A percentile compares a stretch with the other conserved stretches of the same genome.
phyloP scores from a whole-genome alignment of 37 sponge, comb jelly and placozoan genomes.

The Chondrosia reniformis region DNA sequence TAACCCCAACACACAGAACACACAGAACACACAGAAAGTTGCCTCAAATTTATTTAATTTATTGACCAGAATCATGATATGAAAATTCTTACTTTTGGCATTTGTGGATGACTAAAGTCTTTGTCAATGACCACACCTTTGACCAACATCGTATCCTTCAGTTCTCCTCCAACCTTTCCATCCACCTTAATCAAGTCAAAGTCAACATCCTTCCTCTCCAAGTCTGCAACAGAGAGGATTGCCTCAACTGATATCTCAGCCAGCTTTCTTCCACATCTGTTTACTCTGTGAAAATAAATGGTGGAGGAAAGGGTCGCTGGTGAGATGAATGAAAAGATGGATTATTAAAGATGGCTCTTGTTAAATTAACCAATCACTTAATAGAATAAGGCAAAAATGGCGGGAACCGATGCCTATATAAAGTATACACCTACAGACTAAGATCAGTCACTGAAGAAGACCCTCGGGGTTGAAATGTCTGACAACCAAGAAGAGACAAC shows the following conservation, averaged over 20 bases:
- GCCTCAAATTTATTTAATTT: not conserved
- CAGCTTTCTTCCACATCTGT: slow-evolving; percentile 89
- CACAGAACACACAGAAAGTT: not conserved
- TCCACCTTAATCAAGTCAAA: slow-evolving; percentile 98
- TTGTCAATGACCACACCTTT: slow-evolving; percentile 97
- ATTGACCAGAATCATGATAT: not conserved
- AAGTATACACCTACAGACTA: no score
- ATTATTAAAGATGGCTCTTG: not conserved
- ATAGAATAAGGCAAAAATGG: no score
- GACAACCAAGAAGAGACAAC: no score
- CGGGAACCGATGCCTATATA: no score
- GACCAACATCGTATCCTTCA: slow-evolving; percentile 88
- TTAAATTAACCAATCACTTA: not conserved
- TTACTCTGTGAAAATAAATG: slow-evolving; percentile 53
- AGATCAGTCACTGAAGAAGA: no score
- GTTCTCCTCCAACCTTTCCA: slow-evolving; percentile 92
- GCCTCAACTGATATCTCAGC: slow-evolving; percentile 99
- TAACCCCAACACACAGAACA: not conserved
- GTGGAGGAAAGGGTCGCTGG: not conserved
- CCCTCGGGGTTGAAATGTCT: no score
- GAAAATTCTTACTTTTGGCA: slow-evolving; percentile 79
- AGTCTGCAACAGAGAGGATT: slow-evolving; percentile 89
- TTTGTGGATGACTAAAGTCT: slow-evolving; percentile 96
- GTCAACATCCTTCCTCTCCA: slow-evolving; percentile 90
- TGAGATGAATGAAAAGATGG: no score